Percentiles rank a stretch among this genome's conserved stretches.
These are phyloP conservation scores for Thereva unica DNA, from an alignment of 2,888 invertebrate species.

Conservation along the genomic window DNA sequence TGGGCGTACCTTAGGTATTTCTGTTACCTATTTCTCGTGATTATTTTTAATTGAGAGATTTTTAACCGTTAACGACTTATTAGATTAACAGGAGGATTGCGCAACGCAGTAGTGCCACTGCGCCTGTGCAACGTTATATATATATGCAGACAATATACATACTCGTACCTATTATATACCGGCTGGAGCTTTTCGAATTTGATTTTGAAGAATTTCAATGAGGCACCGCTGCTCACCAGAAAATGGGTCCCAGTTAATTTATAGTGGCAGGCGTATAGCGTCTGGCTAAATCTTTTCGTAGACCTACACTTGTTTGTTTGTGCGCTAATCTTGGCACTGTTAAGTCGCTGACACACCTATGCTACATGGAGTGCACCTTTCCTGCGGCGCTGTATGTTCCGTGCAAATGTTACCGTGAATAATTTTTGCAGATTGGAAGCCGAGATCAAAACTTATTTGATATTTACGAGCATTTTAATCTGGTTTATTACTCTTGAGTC, in stretches of 20 bases:
- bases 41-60: constrained; percentile 22
- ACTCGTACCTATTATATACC: too few species aligned
- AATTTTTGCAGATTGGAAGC: not conserved
- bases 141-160: too few species aligned
- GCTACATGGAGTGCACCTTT: constrained; percentile 19
- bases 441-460: constrained; percentile 21
- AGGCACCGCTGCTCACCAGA: constrained; percentile 1
- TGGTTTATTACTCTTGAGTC: too few species aligned
- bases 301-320: not conserved
- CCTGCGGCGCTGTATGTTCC: constrained; percentile 7
- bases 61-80: not conserved
- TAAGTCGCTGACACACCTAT: constrained; percentile 22
- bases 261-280: constrained; percentile 9
- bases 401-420: not conserved
- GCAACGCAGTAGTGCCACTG: constrained; percentile 3
- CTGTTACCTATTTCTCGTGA: not conserved
- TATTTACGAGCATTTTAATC: constrained; percentile 19
- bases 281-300: constrained; percentile 13
- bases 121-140: not conserved
- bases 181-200: not conserved
- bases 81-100: constrained; percentile 21
- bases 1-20: not conserved
- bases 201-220: constrained; percentile 27
- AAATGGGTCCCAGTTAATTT: constrained; percentile 27
- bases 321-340: not conserved